Evolutionary conservation across 2,888 invertebrate genomes (phyloP), one percentile per base, ranked within the genome.

Genomic region (Exocentrus adspersus): DNA sequence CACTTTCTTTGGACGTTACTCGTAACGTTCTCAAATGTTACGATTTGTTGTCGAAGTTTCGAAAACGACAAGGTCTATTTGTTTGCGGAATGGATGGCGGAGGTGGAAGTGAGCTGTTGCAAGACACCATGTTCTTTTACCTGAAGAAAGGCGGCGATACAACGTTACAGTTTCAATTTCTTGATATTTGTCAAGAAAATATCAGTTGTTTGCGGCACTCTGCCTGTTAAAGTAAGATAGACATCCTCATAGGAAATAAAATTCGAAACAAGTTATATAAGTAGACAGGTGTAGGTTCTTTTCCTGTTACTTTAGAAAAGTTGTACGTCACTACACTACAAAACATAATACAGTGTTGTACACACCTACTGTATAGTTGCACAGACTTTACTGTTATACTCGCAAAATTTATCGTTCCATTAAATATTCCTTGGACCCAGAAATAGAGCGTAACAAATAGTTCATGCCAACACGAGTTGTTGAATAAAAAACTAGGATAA

Each of bases 401-500:
- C n/a, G 43, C 60, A 42, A 71, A 73, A 75, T 72, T 72, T 75
- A 75, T 74, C 53, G 68, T 67, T 24, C 65, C 72, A 75, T 77
- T 75, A 75, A 72, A 74, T 75, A 76, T 76, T 75, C 74, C 68
- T n/a, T n/a, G n/a, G n/a, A n/a, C n/a, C 48, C 59, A 63, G 69
- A 72, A 72, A 75, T 72, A 72, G 75, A 72, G 73, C 74, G 74
- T 75, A 75, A 75, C 76, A 77, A 77, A 77, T 76, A 76, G 74
- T 75, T 73, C 72, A 67, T 69, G 71, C 72, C 73, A 71, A 70
- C 72, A 70, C 72, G 64, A 72, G 73, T 70, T 72, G 72, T 71
- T 75, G 73, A 75, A 76, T 76, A 76, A 76, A 74, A 73, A 74
- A 66, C 65, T 60, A 57, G 64, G 69, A 74, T 74, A 68, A 73